Conservation (phyloP, 2,113 vertebrate genomes). For the Tachycineta bicolor region DNA sequence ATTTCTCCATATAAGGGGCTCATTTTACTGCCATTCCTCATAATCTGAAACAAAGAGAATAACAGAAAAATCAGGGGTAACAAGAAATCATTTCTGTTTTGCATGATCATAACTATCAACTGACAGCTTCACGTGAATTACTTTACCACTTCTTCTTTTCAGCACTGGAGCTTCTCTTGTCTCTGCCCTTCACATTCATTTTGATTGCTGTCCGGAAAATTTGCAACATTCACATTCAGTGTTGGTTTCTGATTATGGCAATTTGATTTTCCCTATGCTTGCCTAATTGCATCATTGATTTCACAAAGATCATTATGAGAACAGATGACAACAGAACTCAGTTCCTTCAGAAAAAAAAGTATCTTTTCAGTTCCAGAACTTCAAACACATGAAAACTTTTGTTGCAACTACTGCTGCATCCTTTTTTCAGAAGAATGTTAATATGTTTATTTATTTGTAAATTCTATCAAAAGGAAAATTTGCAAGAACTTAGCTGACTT, state of each 20-base stretch:
- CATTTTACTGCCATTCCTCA: background rate
- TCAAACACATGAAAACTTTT: background rate
- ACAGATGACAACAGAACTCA: background rate
- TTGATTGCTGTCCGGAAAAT: background rate
- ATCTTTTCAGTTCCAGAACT: background rate
- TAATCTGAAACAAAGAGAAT: background rate
- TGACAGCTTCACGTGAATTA: background rate
- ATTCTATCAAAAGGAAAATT: background rate
- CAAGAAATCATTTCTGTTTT: background rate
- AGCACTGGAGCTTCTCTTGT: background rate
- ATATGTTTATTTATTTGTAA: background rate
- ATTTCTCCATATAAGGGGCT: background rate
- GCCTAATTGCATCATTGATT: slow-evolving; percentile 21
- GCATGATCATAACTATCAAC: background rate
- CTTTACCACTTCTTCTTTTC: background rate
- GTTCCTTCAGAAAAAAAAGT: background rate
- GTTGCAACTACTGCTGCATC: background rate
- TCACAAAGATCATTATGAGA: background rate
- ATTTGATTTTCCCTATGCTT: slow-evolving; percentile 5
- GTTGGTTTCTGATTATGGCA: background rate
- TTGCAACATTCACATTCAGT: background rate
- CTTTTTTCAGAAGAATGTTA: background rate
- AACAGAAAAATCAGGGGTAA: background rate
- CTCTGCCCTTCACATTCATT: background rate
- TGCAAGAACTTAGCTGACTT: background rate